Percentiles rank a stretch among this genome's conserved stretches.
These are phyloP conservation scores for Drosophila kanekoi DNA, from an alignment of 2,888 invertebrate genomes.

Conservation along the genomic window DNA sequence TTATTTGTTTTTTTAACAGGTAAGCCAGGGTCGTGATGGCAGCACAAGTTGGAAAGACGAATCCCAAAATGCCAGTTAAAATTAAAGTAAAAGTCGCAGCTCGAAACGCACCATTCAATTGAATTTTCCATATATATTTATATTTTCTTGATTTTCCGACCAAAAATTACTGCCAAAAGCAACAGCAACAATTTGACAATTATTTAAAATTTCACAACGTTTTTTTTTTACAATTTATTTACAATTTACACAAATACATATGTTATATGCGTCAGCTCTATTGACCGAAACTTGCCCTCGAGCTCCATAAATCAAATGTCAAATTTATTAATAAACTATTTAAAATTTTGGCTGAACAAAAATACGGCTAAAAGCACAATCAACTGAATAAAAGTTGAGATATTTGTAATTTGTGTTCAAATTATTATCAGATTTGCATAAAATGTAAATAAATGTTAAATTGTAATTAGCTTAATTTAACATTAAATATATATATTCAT, in stretches of 20 bases:
- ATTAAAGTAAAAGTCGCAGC: too few relatives aligned
- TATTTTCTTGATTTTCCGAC: neutral
- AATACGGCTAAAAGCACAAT: neutral
- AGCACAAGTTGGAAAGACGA: too few relatives aligned
- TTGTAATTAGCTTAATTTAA: conserved; percentile 4
- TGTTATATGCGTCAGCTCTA: neutral
- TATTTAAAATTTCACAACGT: conserved; percentile 29
- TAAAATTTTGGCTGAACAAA: neutral
- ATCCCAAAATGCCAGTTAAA: too few relatives aligned
- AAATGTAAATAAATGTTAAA: neutral
- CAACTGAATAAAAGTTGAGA: neutral
- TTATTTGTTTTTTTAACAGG: too few relatives aligned
- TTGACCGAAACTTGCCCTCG: conserved; percentile 1
- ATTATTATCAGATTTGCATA: conserved; percentile 2
- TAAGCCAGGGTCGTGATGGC: too few relatives aligned
- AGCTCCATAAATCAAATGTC: neutral
- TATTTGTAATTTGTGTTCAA: neutral
- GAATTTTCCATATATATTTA: neutral
- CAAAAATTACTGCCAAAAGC: neutral
- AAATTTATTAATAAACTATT: conserved; percentile 9
- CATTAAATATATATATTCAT: neutral
- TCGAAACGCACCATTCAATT: neutral
- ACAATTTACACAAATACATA: conserved; percentile 33
- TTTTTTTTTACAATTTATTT: conserved; percentile 44
- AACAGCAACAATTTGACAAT: neutral